Base-by-base conservation (phyloP, 2,113 vertebrate genomes). In the Bucco capensis region DNA sequence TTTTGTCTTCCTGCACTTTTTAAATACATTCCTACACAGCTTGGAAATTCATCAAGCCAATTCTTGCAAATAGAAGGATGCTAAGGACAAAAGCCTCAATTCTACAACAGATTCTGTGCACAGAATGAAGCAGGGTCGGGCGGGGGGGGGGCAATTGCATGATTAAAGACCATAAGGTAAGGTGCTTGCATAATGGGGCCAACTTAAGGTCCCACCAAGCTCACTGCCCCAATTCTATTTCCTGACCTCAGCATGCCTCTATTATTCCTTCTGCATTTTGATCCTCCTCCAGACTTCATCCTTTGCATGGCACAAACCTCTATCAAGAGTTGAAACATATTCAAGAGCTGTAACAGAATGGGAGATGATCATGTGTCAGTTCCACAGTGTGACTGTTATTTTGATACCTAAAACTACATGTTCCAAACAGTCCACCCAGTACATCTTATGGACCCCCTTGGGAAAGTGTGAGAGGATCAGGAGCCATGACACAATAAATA, bases 171-270 rank as follows among this genome's bases (percentile, higher is more conserved):
- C 62, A 11, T 47, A 75, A 60, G 66, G 67, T 85, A 58, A 73
- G 47, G 79, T 89, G 75, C 82, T 92, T 95, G 64, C 64, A 64
- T 88, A 94, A 93, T 35, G 51, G n/a, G 73, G 76, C 88, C 64
- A 33, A 60, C 53, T 69, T 86, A 56, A 69, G 40, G 77, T 81
- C 70, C 83, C 70, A 81, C 44, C 53, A 65, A 56, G 88, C 61
- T 93, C 76, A 23, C 73, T 92, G 94, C 37, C 90, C 93, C 93
- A 95, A 1, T 81, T 95, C 73, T 17, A 6, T 13, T 31, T 37
- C 58, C 51, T 91, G 82, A 94, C 70, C 90, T 94, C 56, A 80
- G 73, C 27, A 3, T 40, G 35, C 30, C 75, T 60, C 58, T 62
- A 1, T 73, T 74, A 86, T 56, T 90, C 89, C 84, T 61, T 30